Evolutionary conservation across 1,140 invertebrate genomes (phyloP).

Genomic region (Danaus melanippus): DNA sequence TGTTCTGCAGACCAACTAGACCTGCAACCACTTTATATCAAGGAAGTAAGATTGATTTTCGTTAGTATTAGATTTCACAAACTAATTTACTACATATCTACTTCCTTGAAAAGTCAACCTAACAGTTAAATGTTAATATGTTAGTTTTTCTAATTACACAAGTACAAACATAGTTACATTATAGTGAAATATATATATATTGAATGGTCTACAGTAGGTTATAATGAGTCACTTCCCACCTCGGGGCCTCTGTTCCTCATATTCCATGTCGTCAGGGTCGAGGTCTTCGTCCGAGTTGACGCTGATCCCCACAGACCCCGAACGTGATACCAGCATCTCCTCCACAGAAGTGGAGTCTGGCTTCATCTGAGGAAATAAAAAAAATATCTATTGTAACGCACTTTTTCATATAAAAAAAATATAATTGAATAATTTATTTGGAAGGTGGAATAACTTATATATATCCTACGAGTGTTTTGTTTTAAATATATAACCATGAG

Average conservation of each 20-base stretch:
- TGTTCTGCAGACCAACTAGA: slow-evolving; percentile 89
- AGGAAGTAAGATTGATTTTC: too few relatives aligned
- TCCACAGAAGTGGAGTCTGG: slow-evolving; percentile 42
- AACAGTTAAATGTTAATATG: too few relatives aligned
- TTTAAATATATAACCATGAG: too few relatives aligned
- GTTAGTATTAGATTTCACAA: not conserved
- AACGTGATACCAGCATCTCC: slow-evolving; percentile 29
- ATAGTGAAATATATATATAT: too few relatives aligned
- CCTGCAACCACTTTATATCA: slow-evolving; percentile 59
- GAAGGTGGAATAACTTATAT: too few relatives aligned
- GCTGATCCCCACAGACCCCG: slow-evolving; percentile 35
- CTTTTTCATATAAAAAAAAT: too few relatives aligned
- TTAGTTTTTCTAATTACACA: too few relatives aligned
- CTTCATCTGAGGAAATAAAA: slow-evolving; percentile 28
- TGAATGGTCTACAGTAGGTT: too few relatives aligned
- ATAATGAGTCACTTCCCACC: slow-evolving; percentile 22
- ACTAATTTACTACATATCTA: slow-evolving; percentile 1
- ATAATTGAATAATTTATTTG: too few relatives aligned
- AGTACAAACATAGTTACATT: too few relatives aligned
- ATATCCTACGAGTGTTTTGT: too few relatives aligned
- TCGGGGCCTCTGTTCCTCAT: slow-evolving; percentile 45
- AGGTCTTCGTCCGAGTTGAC: slow-evolving; percentile 41
- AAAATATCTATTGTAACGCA: not conserved
- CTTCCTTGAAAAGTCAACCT: too few relatives aligned
- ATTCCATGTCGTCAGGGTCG: slow-evolving; percentile 52